Percentiles rank a stretch among this genome's conserved stretches.
Evolutionary conservation across 2,888 invertebrate genomes (phyloP).

Genomic region (Drosophila dives): DNA sequence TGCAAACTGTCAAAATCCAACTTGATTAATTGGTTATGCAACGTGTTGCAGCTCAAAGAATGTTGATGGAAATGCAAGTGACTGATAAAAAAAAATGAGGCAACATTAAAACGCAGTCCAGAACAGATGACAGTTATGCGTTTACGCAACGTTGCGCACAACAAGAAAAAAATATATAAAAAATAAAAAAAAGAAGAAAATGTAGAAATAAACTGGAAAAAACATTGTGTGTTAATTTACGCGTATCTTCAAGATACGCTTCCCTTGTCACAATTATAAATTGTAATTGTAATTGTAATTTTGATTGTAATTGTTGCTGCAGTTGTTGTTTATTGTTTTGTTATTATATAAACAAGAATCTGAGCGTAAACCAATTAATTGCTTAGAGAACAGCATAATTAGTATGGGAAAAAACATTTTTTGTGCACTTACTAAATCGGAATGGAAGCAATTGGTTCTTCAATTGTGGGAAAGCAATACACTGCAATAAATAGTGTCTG

Average conservation of each 20-base stretch:
- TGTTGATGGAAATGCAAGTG: conserved; percentile 30
- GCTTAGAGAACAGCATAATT: conserved; percentile 48
- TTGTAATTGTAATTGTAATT: conserved; percentile 33
- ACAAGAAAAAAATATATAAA: background rate
- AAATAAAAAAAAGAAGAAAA: background rate
- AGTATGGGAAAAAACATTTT: conserved; percentile 19
- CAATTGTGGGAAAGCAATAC: conserved; percentile 33
- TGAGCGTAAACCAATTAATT: conserved; percentile 53
- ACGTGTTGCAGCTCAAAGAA: background rate
- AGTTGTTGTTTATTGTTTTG: conserved; percentile 16
- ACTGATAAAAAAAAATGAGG: conserved; percentile 30
- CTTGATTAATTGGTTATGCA: conserved; percentile 31
- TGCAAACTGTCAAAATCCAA: background rate
- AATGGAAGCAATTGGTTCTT: conserved; percentile 1
- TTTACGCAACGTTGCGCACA: conserved; percentile 60
- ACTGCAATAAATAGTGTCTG: background rate
- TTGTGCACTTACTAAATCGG: conserved; percentile 53
- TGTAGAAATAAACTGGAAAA: conserved; percentile 7
- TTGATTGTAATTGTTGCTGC: background rate
- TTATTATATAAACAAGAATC: conserved; percentile 29
- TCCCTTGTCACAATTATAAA: conserved; percentile 62
- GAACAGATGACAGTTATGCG: conserved; percentile 24
- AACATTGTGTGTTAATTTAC: conserved; percentile 43
- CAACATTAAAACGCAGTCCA: conserved; percentile 10
- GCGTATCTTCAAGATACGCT: conserved; percentile 69